Conservation (phyloP, 2,888 invertebrate genomes). For the Merodon equestris region DNA sequence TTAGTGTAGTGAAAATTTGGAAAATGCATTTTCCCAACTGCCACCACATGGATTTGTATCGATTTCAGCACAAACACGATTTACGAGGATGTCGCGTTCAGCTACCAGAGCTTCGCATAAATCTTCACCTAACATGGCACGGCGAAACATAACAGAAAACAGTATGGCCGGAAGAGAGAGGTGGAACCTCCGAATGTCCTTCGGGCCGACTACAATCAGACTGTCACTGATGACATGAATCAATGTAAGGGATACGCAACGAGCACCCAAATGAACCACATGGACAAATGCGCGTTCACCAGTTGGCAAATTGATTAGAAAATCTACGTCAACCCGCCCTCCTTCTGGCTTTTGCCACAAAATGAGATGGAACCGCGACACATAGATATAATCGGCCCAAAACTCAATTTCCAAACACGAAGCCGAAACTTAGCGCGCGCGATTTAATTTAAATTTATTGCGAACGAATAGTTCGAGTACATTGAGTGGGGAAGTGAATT, state of each 20-base stretch:
- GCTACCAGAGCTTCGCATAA: conserved; percentile 55
- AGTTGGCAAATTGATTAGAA: conserved; percentile 68
- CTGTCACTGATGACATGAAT: conserved; percentile 47
- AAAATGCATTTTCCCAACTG: too few species aligned
- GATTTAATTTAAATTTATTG: conserved; percentile 64
- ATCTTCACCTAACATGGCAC: not conserved
- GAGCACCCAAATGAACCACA: conserved; percentile 43
- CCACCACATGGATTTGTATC: too few species aligned
- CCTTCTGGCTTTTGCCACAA: conserved; percentile 6
- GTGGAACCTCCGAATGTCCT: too few species aligned
- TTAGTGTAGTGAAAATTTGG: too few species aligned
- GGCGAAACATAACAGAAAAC: too few species aligned
- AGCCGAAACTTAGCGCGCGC: conserved; percentile 41
- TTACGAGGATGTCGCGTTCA: conserved; percentile 59
- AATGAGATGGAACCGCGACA: conserved; percentile 50
- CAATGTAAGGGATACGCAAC: conserved; percentile 56
- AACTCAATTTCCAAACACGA: conserved; percentile 39
- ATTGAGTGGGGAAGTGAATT: conserved; percentile 39
- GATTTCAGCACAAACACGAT: conserved; percentile 12
- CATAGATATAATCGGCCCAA: conserved; percentile 45
- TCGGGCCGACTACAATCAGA: too few species aligned
- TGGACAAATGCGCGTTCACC: conserved; percentile 58
- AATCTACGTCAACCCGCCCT: conserved; percentile 34
- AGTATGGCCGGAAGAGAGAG: too few species aligned
- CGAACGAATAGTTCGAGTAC: conserved; percentile 1